Percentiles rank a stretch among this genome's conserved stretches.
Evolutionary conservation across 2,797 vertebrate species (phyloP).

Genomic region (Emydoidea blandingii): DNA sequence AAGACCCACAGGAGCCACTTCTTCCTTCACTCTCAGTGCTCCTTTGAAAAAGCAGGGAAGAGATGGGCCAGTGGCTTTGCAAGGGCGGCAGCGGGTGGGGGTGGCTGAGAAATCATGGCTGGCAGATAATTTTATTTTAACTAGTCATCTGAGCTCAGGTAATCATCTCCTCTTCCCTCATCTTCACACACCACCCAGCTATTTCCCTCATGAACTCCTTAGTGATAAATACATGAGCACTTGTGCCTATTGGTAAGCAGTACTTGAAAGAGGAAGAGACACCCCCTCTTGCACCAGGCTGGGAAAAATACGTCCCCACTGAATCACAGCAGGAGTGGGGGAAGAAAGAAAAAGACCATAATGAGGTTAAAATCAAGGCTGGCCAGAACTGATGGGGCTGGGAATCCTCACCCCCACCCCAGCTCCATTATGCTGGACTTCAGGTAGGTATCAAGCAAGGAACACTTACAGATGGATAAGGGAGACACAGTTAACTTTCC

Average conservation of each 20-base stretch:
- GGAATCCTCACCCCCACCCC: accelerated
- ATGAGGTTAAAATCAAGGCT: background rate
- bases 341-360: background rate
- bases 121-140: background rate
- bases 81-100: background rate
- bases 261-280: background rate
- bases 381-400: accelerated
- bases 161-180: background rate
- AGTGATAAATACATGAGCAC: background rate
- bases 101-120: background rate
- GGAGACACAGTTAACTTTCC: accelerated
- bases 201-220: accelerated
- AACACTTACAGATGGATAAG: background rate
- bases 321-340: background rate
- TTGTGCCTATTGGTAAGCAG: background rate
- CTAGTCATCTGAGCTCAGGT: background rate
- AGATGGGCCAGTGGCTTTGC: accelerated
- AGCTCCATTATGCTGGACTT: accelerated
- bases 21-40: background rate
- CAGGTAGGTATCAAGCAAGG: background rate
- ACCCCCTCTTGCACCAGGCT: background rate
- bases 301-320: background rate
- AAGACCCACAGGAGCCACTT: accelerated
- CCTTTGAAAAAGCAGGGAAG: accelerated
- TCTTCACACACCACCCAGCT: background rate